Conservation (phyloP, 2,888 invertebrate species). For the Anodontia alba region DNA sequence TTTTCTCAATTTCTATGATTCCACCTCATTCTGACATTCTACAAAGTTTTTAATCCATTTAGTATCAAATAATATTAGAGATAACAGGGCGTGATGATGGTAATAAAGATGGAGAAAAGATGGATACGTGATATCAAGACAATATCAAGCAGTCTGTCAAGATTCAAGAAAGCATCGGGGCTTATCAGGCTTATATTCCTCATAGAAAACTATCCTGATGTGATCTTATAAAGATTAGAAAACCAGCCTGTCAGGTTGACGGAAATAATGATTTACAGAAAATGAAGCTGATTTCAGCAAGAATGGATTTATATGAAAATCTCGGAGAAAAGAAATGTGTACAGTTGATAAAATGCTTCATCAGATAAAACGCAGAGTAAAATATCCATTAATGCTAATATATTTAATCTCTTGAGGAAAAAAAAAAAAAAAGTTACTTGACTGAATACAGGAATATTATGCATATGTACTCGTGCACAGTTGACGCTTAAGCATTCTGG, state of each 20-base stretch:
- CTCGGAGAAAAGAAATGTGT: background rate
- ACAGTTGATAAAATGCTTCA: background rate
- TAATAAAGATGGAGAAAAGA: slow-evolving; percentile 64
- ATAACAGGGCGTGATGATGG: slow-evolving; percentile 55
- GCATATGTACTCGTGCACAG: no score
- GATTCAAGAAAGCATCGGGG: background rate
- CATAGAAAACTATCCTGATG: background rate
- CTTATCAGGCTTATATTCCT: slow-evolving; percentile 30
- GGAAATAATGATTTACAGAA: background rate
- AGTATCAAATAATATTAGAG: slow-evolving; percentile 65
- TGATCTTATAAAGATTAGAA: slow-evolving; percentile 9
- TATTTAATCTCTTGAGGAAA: no score
- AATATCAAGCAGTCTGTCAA: slow-evolving; percentile 53
- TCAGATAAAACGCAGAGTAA: no score
- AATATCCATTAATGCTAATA: no score
- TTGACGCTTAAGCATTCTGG: no score
- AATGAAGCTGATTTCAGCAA: background rate
- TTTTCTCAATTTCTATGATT: slow-evolving; percentile 15
- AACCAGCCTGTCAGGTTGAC: background rate
- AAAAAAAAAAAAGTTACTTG: no score
- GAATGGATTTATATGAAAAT: slow-evolving; percentile 2
- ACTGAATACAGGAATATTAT: no score
- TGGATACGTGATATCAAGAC: slow-evolving; percentile 46
- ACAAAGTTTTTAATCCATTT: slow-evolving; percentile 46
- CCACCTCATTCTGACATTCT: slow-evolving; percentile 5